phyloP scores from a whole-genome alignment of 2,113 vertebrate species.

The Vimba vimba region DNA sequence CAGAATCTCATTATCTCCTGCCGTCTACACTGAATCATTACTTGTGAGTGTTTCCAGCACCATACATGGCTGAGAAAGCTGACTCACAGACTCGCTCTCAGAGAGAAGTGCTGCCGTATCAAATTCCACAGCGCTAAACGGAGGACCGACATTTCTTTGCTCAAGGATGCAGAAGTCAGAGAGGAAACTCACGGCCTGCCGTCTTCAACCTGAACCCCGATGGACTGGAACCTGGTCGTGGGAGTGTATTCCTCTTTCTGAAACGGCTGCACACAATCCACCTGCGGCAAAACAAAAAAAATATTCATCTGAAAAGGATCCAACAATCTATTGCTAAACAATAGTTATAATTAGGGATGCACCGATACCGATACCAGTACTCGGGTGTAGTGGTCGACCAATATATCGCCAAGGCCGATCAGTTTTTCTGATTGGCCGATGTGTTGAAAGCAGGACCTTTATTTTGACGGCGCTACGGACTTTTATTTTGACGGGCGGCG shows the following conservation, averaged over 20 bases:
- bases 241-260: conserved; percentile 90
- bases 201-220: conserved; percentile 99
- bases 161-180: conserved; percentile 39
- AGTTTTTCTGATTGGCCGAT: too few relatives aligned
- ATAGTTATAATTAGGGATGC: too few relatives aligned
- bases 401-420: too few relatives aligned
- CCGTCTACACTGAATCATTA: background rate
- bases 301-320: too few relatives aligned
- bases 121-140: background rate
- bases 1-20: conserved; percentile 49
- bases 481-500: too few relatives aligned
- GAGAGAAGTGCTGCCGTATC: background rate
- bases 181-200: conserved; percentile 93
- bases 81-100: background rate
- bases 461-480: too few relatives aligned
- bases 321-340: too few relatives aligned
- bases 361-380: too few relatives aligned
- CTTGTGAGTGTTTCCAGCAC: background rate
- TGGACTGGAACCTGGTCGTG: conserved; percentile 96
- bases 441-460: too few relatives aligned
- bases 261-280: conserved; percentile 96
- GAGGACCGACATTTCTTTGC: background rate
- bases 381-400: too few relatives aligned
- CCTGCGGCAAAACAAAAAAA: conserved; percentile 73
- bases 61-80: conserved; percentile 12